phyloP scores from a whole-genome alignment of 2,888 invertebrate species.

The Mesoligia furuncula region DNA sequence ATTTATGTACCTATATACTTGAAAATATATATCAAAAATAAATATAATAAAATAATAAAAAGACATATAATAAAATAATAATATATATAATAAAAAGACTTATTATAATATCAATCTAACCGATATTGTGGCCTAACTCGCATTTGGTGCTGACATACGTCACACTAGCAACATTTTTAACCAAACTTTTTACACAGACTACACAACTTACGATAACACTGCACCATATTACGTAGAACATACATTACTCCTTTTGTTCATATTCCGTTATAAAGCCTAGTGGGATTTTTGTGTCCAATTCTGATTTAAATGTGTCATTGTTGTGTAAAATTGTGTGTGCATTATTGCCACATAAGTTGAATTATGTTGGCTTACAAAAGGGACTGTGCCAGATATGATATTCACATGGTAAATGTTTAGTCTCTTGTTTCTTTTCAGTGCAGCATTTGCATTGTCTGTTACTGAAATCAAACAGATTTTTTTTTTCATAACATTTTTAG shows the following conservation, averaged over 20 bases:
- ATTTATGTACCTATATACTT: neutral
- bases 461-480: neutral
- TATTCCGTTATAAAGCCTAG: conserved; percentile 16
- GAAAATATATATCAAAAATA: too few relatives aligned
- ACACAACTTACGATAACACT: neutral
- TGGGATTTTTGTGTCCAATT: conserved; percentile 29
- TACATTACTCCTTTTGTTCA: conserved; percentile 15
- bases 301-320: conserved; percentile 39
- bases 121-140: neutral
- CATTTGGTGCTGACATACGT: neutral
- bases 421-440: neutral
- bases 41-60: too few relatives aligned
- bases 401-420: neutral
- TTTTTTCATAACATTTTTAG: neutral
- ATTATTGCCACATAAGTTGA: conserved; percentile 27
- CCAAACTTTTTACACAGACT: conserved; percentile 18
- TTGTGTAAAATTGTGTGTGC: conserved; percentile 34
- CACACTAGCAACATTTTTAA: neutral
- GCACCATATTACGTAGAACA: neutral
- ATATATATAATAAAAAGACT: too few relatives aligned
- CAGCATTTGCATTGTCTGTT: neutral
- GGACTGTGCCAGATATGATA: conserved; percentile 2
- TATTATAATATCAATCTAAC: neutral
- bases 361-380: conserved; percentile 19
- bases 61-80: too few relatives aligned